These are phyloP conservation scores for Stenopsyche tienmushanensis DNA, from an alignment of 1,140 invertebrate genomes.

Conservation along the genomic window DNA sequence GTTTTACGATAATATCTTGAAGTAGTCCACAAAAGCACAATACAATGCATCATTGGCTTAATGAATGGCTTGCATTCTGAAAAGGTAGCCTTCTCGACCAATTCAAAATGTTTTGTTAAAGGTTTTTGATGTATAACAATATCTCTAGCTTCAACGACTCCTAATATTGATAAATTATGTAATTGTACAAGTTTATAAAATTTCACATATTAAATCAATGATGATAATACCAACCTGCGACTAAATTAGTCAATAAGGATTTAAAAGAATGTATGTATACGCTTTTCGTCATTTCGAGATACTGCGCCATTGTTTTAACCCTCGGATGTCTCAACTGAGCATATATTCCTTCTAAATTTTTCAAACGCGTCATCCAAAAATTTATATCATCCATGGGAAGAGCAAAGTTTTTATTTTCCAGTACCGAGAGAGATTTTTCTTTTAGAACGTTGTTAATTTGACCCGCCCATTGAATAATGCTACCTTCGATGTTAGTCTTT, in stretches of 20 bases:
- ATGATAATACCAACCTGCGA: conserved; percentile 54
- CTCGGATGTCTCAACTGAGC: conserved; percentile 75
- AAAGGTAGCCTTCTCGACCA: conserved; percentile 70
- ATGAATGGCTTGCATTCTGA: conserved; percentile 62
- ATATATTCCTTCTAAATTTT: conserved; percentile 81
- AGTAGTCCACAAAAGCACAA: conserved; percentile 81
- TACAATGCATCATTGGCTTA: conserved; percentile 67
- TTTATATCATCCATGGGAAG: conserved; percentile 70
- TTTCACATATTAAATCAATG: conserved; percentile 7
- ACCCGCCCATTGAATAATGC: conserved; percentile 80
- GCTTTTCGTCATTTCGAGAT: conserved; percentile 72
- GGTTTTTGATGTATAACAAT: conserved; percentile 66
- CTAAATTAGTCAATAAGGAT: conserved; percentile 64
- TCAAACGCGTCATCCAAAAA: conserved; percentile 66
- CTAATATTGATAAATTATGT: conserved; percentile 45
- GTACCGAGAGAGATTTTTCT: conserved; percentile 66
- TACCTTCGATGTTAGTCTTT: conserved; percentile 74
- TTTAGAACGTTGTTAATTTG: conserved; percentile 77
- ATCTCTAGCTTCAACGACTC: conserved; percentile 65
- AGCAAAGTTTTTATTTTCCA: conserved; percentile 64
- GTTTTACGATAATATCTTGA: conserved; percentile 80
- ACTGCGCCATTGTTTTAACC: conserved; percentile 76
- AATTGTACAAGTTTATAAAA: neutral
- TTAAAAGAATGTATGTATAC: conserved; percentile 73
- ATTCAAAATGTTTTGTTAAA: conserved; percentile 64